Conservation (phyloP, 2,888 invertebrate genomes). For the Helicoverpa assulta region DNA sequence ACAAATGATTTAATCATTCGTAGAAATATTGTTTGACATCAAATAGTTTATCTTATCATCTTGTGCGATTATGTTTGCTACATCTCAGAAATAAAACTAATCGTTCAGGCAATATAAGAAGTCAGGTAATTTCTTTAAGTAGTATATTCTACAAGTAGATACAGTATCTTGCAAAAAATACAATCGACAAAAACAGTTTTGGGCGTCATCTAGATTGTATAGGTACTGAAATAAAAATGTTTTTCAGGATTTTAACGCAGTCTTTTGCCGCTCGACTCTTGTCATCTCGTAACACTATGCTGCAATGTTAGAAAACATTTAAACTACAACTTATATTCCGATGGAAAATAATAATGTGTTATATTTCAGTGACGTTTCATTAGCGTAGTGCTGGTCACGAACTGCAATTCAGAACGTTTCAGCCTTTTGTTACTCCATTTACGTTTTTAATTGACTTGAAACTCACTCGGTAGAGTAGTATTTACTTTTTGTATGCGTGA, state of each 20-base stretch:
- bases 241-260: too few species aligned
- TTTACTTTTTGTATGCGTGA: constrained; percentile 2
- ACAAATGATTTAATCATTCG: neutral
- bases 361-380: constrained; percentile 5
- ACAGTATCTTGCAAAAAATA: too few species aligned
- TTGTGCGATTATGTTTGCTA: neutral
- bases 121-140: too few species aligned
- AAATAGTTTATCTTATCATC: neutral
- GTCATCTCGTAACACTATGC: constrained; percentile 3
- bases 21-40: constrained; percentile 5
- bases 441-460: constrained; percentile 21
- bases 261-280: neutral
- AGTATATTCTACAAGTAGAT: too few species aligned
- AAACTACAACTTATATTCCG: neutral
- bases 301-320: constrained; percentile 7
- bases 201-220: too few species aligned
- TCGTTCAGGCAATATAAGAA: neutral
- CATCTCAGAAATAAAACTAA: neutral
- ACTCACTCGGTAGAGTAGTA: constrained; percentile 13
- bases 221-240: too few species aligned
- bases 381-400: neutral
- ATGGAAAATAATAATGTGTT: neutral
- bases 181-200: too few species aligned
- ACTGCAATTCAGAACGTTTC: neutral
- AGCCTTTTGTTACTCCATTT: constrained; percentile 8